phyloP scores from a whole-genome alignment of 2,797 vertebrate genomes.

The Helicolenus hilgendorfi region DNA sequence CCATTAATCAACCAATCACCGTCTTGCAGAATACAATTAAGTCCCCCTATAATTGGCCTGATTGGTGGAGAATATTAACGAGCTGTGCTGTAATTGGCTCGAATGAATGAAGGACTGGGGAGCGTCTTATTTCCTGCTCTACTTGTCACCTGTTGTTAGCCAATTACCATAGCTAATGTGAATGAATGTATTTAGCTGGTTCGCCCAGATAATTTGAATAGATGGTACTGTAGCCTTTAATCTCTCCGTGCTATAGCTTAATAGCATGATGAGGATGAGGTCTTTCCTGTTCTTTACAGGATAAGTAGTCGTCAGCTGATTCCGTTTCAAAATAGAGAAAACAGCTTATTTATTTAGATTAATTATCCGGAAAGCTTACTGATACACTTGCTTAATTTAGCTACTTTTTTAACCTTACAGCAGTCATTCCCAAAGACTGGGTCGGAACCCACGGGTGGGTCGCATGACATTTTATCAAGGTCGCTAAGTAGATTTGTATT shows the following conservation, averaged over 20 bases:
- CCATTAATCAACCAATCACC: slow-evolving; percentile 76
- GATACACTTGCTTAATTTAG: background rate
- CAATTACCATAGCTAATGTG: slow-evolving; percentile 57
- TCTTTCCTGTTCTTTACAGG: slow-evolving; percentile 20
- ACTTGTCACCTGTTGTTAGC: slow-evolving; percentile 79
- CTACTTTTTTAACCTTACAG: background rate
- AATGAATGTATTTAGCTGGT: slow-evolving; percentile 48
- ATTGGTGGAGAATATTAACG: slow-evolving; percentile 87
- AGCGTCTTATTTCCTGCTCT: slow-evolving; percentile 79
- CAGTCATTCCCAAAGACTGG: too few relatives aligned
- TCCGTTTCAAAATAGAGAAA: background rate
- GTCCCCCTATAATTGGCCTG: slow-evolving; percentile 75
- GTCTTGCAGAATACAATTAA: slow-evolving; percentile 71
- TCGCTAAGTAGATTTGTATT: too few relatives aligned
- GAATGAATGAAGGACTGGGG: slow-evolving; percentile 71
- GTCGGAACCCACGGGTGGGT: too few relatives aligned
- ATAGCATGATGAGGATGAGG: slow-evolving; percentile 1
- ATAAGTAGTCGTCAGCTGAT: background rate
- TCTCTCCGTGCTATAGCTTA: background rate
- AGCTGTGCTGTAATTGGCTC: slow-evolving; percentile 74
- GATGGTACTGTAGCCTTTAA: slow-evolving; percentile 35
- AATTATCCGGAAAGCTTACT: background rate
- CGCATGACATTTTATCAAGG: too few relatives aligned
- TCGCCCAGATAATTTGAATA: slow-evolving; percentile 39
- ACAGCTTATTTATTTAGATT: background rate